A percentile compares a stretch with the other conserved stretches of the same genome.
Conservation (phyloP, 2,888 invertebrate genomes). For the Podabrus alpinus region DNA sequence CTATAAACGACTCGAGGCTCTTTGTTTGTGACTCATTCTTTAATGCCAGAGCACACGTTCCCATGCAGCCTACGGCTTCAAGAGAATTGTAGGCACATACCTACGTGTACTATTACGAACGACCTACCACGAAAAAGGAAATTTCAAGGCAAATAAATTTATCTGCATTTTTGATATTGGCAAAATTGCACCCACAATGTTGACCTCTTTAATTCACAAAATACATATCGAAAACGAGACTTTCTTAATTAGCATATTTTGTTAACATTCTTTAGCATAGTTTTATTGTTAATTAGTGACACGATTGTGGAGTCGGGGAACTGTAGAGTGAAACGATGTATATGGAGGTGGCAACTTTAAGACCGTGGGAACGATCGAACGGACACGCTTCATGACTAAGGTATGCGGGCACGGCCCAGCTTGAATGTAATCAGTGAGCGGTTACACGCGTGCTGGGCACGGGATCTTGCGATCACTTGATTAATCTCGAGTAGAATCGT, state of each 20-base stretch:
- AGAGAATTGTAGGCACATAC: constrained; percentile 22
- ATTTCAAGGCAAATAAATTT: constrained; percentile 1
- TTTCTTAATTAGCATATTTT: neutral
- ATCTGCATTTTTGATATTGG: neutral
- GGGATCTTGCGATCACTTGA: constrained; percentile 38
- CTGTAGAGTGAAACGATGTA: constrained; percentile 34
- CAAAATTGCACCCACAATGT: neutral
- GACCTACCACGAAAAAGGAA: constrained; percentile 22
- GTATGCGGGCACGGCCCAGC: constrained; percentile 44
- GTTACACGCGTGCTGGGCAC: constrained; percentile 50
- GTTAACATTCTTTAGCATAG: neutral
- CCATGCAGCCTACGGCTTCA: constrained; percentile 22
- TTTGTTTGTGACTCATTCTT: constrained; percentile 25
- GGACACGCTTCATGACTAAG: constrained; percentile 49
- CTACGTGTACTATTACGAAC: constrained; percentile 21
- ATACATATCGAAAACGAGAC: neutral
- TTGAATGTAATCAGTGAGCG: constrained; percentile 42
- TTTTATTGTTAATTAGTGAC: constrained; percentile 26
- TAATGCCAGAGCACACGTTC: constrained; percentile 27
- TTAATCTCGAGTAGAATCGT: constrained; percentile 31
- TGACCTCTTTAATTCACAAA: neutral
- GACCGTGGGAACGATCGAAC: constrained; percentile 50
- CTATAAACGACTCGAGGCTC: constrained; percentile 19
- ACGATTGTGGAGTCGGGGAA: constrained; percentile 12
- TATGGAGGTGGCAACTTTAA: constrained; percentile 29